These are phyloP conservation scores for Pammene aurita DNA, from an alignment of 2,888 invertebrate genomes.

Conservation along the genomic window DNA sequence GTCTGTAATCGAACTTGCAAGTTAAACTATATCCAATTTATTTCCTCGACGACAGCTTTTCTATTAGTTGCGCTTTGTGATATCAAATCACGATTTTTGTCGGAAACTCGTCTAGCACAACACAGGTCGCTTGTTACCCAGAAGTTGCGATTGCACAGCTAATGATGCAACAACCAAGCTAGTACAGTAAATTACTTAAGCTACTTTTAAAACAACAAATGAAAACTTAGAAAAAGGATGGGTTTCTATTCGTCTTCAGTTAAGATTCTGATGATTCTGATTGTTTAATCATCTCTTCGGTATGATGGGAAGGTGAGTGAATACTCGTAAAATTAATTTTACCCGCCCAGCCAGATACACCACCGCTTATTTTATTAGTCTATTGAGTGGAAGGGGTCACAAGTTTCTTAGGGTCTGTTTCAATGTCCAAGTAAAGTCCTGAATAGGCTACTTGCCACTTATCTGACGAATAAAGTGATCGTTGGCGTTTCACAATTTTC, in stretches of 20 bases:
- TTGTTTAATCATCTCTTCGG: too few species aligned
- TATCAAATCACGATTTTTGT: neutral
- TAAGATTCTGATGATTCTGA: too few species aligned
- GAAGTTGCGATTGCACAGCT: slow-evolving; percentile 1
- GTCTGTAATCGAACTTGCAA: slow-evolving; percentile 11
- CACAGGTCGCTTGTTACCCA: neutral
- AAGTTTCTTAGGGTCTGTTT: neutral
- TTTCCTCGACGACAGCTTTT: neutral
- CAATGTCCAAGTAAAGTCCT: too few species aligned
- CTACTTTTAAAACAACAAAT: too few species aligned
- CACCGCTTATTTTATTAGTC: neutral
- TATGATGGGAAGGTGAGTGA: too few species aligned
- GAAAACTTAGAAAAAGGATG: too few species aligned
- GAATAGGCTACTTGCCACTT: too few species aligned
- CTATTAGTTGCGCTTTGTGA: neutral
- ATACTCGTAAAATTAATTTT: too few species aligned
- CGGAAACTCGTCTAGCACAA: neutral
- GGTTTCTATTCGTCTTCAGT: too few species aligned
- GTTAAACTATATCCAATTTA: neutral
- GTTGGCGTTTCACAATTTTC: too few species aligned
- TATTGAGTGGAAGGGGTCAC: neutral
- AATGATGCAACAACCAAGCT: slow-evolving; percentile 42
- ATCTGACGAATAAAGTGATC: too few species aligned
- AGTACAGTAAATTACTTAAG: too few species aligned
- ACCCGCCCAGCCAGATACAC: neutral